Evolutionary conservation across 2,888 invertebrate genomes (phyloP).

Genomic region (Nomada lathburiana): DNA sequence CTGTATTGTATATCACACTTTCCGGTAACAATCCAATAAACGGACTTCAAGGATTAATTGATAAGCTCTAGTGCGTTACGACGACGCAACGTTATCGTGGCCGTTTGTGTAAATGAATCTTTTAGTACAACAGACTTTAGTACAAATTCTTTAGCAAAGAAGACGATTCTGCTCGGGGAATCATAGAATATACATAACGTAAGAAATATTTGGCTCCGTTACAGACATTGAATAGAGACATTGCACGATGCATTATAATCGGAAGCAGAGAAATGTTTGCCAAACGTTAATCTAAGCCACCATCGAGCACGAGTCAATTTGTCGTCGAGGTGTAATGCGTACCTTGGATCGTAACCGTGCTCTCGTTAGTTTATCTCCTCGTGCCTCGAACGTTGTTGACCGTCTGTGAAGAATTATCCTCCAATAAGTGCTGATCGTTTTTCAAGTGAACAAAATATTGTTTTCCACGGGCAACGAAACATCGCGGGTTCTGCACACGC

Average conservation of each 20-base stretch:
- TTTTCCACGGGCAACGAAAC: too few relatives aligned
- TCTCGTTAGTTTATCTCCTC: slow-evolving; percentile 15
- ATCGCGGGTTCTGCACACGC: too few relatives aligned
- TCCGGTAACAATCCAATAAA: not conserved
- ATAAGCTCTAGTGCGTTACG: not conserved
- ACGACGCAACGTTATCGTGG: not conserved
- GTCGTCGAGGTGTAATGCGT: slow-evolving; percentile 5
- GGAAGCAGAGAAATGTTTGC: not conserved
- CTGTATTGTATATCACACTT: not conserved
- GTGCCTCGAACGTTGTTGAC: not conserved
- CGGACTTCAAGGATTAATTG: not conserved
- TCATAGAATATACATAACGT: not conserved
- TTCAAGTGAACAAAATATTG: not conserved
- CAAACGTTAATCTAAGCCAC: slow-evolving; percentile 20
- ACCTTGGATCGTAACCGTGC: not conserved
- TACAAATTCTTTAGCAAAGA: not conserved
- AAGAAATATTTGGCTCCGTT: not conserved
- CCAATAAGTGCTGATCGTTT: not conserved
- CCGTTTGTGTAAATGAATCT: not conserved
- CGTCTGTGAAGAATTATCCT: not conserved
- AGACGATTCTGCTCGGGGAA: not conserved
- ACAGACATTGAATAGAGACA: not conserved
- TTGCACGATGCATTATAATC: not conserved
- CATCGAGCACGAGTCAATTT: not conserved
- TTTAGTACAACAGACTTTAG: not conserved